phyloP scores from a whole-genome alignment of 2,797 vertebrate genomes.

The Phataginus tetradactyla region DNA sequence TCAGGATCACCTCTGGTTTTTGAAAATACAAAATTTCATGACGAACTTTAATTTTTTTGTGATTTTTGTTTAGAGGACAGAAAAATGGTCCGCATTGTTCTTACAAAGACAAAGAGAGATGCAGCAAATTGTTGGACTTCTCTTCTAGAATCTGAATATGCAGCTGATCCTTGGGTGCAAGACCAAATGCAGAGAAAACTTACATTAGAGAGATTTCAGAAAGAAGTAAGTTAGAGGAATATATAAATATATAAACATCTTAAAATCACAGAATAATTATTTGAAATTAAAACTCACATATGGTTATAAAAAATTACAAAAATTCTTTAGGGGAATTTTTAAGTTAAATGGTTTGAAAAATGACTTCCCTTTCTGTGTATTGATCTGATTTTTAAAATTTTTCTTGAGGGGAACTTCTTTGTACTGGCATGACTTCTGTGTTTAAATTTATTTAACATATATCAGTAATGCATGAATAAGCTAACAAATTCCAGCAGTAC shows the following conservation, averaged over 20 bases:
- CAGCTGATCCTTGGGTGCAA: conserved; percentile 96
- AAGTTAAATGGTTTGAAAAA: conserved; percentile 26
- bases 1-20: background rate
- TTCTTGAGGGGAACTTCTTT: conserved; percentile 1
- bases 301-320: background rate
- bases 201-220: conserved; percentile 97
- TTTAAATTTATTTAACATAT: background rate
- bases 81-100: conserved; percentile 93
- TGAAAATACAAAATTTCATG: background rate
- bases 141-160: conserved; percentile 95
- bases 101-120: conserved; percentile 96
- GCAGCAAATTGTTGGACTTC: conserved; percentile 98
- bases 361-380: background rate
- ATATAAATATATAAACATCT: background rate
- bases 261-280: background rate
- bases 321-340: background rate
- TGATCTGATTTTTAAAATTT: background rate
- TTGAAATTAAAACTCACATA: conserved; percentile 35
- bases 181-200: conserved; percentile 99
- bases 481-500: background rate
- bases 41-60: conserved; percentile 35
- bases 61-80: conserved; percentile 91
- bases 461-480: background rate
- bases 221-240: conserved; percentile 90
- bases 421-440: background rate